These are phyloP conservation scores for Stegostoma tigrinum DNA, from an alignment of 2,113 vertebrate species.

Conservation along the genomic window DNA sequence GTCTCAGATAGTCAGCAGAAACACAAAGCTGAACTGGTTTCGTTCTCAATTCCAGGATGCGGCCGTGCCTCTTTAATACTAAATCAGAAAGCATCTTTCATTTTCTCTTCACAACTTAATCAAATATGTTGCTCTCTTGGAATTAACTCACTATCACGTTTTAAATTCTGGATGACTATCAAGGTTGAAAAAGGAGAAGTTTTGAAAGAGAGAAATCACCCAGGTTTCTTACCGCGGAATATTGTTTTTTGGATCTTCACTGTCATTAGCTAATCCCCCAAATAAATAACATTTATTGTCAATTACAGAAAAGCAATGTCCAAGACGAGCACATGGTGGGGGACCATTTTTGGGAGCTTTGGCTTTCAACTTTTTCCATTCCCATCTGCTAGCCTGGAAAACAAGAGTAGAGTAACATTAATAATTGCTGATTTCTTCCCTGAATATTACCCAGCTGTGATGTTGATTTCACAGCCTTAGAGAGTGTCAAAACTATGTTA, in stretches of 20 bases:
- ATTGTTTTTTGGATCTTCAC: constrained; percentile 40
- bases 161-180: neutral
- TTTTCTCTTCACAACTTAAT: neutral
- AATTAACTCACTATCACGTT: neutral
- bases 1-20: neutral
- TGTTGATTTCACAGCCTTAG: neutral
- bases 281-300: constrained; percentile 39
- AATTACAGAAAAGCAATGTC: constrained; percentile 36
- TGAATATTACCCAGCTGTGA: neutral
- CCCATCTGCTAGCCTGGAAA: constrained; percentile 39
- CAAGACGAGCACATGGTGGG: constrained; percentile 38
- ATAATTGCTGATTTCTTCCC: neutral
- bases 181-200: neutral
- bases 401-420: neutral
- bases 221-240: constrained; percentile 34
- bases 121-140: neutral
- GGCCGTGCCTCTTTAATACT: too few species aligned
- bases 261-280: constrained; percentile 39
- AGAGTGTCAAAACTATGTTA: neutral
- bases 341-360: constrained; percentile 38
- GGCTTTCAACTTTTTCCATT: constrained; percentile 39
- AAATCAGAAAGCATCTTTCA: neutral
- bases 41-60: neutral
- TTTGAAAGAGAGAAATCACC: neutral
- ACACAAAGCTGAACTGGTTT: neutral